Conservation (phyloP, 2,797 vertebrate species). For the Iguana delicatissima region DNA sequence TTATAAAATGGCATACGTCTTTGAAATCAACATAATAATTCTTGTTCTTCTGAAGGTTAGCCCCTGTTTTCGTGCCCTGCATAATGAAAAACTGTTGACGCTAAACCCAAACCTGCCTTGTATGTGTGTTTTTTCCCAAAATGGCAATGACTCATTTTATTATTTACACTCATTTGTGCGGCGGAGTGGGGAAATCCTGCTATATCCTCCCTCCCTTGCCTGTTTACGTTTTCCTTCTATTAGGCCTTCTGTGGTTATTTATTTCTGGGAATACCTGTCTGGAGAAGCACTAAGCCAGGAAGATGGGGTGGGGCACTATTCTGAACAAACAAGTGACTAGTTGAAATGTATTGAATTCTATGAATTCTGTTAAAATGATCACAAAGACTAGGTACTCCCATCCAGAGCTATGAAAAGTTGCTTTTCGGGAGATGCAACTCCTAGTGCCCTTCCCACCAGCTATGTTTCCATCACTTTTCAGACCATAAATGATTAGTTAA, state of each 20-base stretch:
- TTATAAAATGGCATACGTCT: not conserved
- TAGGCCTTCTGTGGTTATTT: not conserved
- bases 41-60: conserved; percentile 5
- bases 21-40: conserved; percentile 33
- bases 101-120: not conserved
- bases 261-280: not conserved
- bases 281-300: not conserved
- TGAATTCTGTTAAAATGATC: not conserved
- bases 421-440: too few relatives aligned
- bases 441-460: too few relatives aligned
- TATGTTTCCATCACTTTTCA: too few relatives aligned
- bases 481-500: not conserved
- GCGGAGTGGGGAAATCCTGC: too few relatives aligned
- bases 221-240: not conserved
- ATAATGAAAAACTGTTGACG: not conserved
- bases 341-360: not conserved
- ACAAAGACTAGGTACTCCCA: not conserved
- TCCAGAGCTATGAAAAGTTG: too few relatives aligned
- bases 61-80: not conserved
- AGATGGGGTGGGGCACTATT: not conserved
- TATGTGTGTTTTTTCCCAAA: not conserved
- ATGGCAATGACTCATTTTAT: not conserved
- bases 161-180: not conserved
- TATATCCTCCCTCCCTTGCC: not conserved
- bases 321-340: not conserved